Base-by-base conservation (phyloP, 2,888 invertebrate genomes). In the Oasisia sp. region DNA sequence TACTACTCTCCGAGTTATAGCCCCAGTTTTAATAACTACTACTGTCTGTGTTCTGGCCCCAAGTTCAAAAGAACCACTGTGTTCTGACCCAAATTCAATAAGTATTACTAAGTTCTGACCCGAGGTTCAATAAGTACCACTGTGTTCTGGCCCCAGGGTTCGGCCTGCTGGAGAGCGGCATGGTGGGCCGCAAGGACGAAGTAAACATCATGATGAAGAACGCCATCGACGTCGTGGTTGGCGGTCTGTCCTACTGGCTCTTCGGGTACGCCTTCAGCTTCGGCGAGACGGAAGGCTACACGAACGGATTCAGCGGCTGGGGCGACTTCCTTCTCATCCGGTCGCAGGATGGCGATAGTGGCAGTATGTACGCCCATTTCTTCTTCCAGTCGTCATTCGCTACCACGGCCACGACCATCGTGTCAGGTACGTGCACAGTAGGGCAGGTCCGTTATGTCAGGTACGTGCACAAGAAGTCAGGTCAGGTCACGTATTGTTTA, bases 141-240 rank as follows among this genome's bases (percentile, higher is more conserved):
- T 27, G 27, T 74, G 74, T 4, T 74, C 19, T 74, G 7, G 19
- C 19, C 74, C 27, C 74, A 98, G 98, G 99, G 38, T 99, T 99
- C 95, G 99, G 99, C 0, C 98, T 99, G 97, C 96, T 99, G 94
- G 99, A 99, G 96, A 98, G 98, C 0, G 99, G 99, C 1, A 98
- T 98, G 94, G 99, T 99, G 8, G 94, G 94, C 8, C 92, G 94
- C 44, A 96, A 99, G 96, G 99, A 99, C 95, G 99, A 99, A 97
- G 98, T 98, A 0, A 99, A 99, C 96, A 99, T 99, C 93, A 99
- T 99, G 99, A 98, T 99, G 98, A 99, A 99, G 96, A 99, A 99
- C 95, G 97, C 98, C 0, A 98, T 98, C 0, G 99, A 99, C 95
- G 98, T 99, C 92, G 98, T 98, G 0, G 97, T 99, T n/a, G 99